These are phyloP conservation scores for Drosophila micromelanica DNA, from an alignment of 1,140 invertebrate species.

Conservation along the genomic window DNA sequence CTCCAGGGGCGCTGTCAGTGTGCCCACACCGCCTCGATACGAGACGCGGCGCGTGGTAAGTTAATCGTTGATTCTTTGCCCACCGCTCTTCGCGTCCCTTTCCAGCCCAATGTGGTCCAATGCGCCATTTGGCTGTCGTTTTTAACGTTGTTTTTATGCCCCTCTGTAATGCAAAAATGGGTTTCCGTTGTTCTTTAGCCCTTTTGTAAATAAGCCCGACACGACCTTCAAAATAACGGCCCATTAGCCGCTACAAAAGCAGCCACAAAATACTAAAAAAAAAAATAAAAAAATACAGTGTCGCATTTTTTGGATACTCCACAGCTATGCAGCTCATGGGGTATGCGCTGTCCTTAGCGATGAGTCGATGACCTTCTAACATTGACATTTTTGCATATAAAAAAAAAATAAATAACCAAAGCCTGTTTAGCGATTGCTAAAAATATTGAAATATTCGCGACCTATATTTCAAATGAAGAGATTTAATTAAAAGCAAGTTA, in stretches of 20 bases:
- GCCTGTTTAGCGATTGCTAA: too few species aligned
- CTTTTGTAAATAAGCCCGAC: conserved; percentile 28
- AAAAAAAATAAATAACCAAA: too few species aligned
- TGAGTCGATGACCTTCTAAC: neutral
- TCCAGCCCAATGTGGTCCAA: too few species aligned
- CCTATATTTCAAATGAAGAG: too few species aligned
- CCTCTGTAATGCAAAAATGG: conserved; percentile 70
- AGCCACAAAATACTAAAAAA: conserved; percentile 20
- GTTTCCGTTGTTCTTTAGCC: conserved; percentile 54
- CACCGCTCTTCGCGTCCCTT: neutral
- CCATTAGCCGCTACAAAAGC: conserved; percentile 51
- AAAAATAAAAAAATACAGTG: conserved; percentile 14
- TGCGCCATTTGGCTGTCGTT: conserved; percentile 23
- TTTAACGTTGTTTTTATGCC: conserved; percentile 38
- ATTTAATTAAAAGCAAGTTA: too few species aligned
- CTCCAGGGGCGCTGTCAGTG: conserved; percentile 13
- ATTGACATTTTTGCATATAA: neutral
- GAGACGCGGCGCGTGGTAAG: conserved; percentile 78
- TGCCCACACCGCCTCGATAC: conserved; percentile 46
- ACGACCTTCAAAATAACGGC: conserved; percentile 76
- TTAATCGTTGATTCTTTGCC: conserved; percentile 53
- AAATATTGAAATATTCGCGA: too few species aligned
- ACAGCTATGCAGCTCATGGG: neutral
- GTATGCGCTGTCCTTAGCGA: neutral
- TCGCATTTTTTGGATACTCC: conserved; percentile 37